These are phyloP conservation scores for Poecilus cupreus DNA, from an alignment of 2,888 invertebrate species.

Conservation along the genomic window DNA sequence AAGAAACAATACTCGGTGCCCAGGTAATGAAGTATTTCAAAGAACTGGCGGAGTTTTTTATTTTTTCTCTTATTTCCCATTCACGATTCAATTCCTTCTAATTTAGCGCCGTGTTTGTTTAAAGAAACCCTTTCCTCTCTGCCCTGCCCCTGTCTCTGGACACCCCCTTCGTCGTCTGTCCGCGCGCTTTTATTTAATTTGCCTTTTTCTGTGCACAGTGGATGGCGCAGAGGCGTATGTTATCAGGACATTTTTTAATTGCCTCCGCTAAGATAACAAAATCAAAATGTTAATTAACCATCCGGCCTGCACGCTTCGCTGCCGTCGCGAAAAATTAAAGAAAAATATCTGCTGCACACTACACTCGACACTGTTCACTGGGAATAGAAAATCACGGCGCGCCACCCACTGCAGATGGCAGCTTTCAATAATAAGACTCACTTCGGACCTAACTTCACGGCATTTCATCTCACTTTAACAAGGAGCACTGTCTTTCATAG, in stretches of 20 bases:
- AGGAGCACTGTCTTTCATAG: too few relatives aligned
- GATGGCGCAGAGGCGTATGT: constrained; percentile 66
- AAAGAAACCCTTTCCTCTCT: constrained; percentile 68
- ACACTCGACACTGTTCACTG: background rate
- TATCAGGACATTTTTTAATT: constrained; percentile 73
- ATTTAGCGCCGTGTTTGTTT: constrained; percentile 71
- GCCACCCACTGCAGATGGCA: background rate
- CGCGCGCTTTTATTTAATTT: constrained; percentile 50
- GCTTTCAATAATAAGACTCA: too few relatives aligned
- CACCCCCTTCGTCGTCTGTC: background rate
- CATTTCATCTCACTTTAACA: too few relatives aligned
- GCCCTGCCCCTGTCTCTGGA: background rate
- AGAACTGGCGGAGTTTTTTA: constrained; percentile 47
- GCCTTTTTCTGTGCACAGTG: constrained; percentile 49
- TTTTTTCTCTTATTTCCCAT: constrained; percentile 54
- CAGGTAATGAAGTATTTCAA: constrained; percentile 57
- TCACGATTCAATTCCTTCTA: constrained; percentile 71
- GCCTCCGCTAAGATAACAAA: constrained; percentile 72
- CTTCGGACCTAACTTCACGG: too few relatives aligned
- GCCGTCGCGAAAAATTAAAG: constrained; percentile 53
- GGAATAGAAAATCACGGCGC: background rate
- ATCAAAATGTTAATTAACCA: constrained; percentile 73
- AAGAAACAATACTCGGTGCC: constrained; percentile 50
- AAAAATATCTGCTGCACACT: constrained; percentile 50
- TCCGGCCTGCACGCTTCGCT: constrained; percentile 63